These are phyloP conservation scores for Jaculus jaculus DNA, from an alignment of 2,113 vertebrate species.

Conservation along the genomic window DNA sequence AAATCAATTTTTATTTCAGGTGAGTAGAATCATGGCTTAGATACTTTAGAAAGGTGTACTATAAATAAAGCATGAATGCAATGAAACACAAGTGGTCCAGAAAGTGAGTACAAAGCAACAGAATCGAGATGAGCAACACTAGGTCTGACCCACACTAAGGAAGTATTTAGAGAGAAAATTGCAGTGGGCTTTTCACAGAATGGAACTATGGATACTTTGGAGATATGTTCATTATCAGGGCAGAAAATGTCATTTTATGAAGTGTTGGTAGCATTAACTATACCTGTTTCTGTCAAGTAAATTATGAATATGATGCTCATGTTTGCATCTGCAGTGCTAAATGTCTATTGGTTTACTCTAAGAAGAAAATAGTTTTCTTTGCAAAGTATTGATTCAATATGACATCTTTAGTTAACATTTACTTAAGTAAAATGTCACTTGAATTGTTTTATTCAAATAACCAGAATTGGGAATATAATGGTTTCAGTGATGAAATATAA, in stretches of 20 bases:
- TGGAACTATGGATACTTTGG: background rate
- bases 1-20: constrained; percentile 1
- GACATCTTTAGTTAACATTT: constrained; percentile 1
- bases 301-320: background rate
- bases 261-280: background rate
- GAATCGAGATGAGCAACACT: background rate
- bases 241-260: background rate
- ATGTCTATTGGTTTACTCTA: background rate
- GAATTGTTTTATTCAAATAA: background rate
- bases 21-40: background rate
- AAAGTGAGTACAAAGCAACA: background rate
- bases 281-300: background rate
- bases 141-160: background rate
- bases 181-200: background rate
- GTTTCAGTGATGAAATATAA: background rate
- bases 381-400: background rate
- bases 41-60: background rate
- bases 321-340: background rate
- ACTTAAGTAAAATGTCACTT: background rate
- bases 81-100: background rate
- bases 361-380: background rate
- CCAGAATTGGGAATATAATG: background rate
- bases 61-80: background rate
- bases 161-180: background rate
- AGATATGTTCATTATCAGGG: background rate